phyloP scores from a whole-genome alignment of 2,888 invertebrate species.

The Drosophila borborema region DNA sequence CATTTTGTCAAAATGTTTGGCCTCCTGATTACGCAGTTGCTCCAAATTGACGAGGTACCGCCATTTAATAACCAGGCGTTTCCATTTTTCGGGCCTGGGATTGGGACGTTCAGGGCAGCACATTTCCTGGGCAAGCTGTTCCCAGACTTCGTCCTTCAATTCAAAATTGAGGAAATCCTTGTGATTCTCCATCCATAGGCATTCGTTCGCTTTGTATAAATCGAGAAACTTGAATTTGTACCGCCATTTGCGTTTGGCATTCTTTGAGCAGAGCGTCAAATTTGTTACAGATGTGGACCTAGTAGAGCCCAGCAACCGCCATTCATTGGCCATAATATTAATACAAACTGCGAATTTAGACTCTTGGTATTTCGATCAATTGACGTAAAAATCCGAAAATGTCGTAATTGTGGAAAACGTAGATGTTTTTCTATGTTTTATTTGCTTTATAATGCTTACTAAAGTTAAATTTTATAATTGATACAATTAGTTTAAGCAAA shows the following conservation, averaged over 20 bases:
- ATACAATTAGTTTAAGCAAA: conserved; percentile 59
- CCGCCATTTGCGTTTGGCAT: not conserved
- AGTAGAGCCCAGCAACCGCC: not conserved
- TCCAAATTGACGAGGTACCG: conserved; percentile 58
- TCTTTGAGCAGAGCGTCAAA: not conserved
- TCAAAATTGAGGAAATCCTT: conserved; percentile 56
- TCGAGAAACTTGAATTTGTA: conserved; percentile 50
- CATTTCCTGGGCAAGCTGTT: conserved; percentile 57
- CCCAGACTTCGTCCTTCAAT: conserved; percentile 49
- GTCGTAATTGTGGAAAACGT: not conserved
- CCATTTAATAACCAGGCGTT: conserved; percentile 37
- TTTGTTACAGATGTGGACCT: not conserved
- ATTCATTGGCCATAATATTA: conserved; percentile 22
- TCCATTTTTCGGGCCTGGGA: conserved; percentile 43
- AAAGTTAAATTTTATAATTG: conserved; percentile 54
- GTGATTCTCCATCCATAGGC: conserved; percentile 62
- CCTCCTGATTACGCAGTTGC: conserved; percentile 36
- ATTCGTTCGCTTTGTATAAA: conserved; percentile 53
- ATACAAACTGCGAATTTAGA: conserved; percentile 8
- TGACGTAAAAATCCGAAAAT: conserved; percentile 6
- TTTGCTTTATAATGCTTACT: conserved; percentile 40
- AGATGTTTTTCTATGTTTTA: conserved; percentile 25
- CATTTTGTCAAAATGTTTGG: conserved; percentile 19
- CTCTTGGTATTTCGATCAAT: not conserved
- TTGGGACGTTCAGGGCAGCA: not conserved